Evolutionary conservation across 2,797 vertebrate species (phyloP).

Genomic region (Sebastes minor): DNA sequence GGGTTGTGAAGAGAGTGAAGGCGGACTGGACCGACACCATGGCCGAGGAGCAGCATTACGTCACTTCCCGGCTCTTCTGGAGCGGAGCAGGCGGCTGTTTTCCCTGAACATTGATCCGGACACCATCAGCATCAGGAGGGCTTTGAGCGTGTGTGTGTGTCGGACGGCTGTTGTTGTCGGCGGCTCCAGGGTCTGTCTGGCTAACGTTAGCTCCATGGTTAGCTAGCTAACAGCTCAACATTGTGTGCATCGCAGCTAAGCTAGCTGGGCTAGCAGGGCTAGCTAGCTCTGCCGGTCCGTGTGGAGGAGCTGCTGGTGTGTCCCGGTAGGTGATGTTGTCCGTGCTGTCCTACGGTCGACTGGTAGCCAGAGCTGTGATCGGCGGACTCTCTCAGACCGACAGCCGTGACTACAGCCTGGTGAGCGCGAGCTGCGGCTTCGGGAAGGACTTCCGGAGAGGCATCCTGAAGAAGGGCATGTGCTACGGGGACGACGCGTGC

Average conservation of each 20-base stretch:
- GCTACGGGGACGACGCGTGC: slow-evolving; percentile 97
- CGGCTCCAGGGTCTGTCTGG: background rate
- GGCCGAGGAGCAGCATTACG: too few relatives aligned
- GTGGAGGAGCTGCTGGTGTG: slow-evolving; percentile 58
- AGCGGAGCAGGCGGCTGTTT: background rate
- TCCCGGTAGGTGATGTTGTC: slow-evolving; percentile 90
- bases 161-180: slow-evolving; percentile 17
- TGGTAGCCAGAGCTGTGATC: slow-evolving; percentile 96
- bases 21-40: too few relatives aligned
- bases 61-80: too few relatives aligned
- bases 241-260: slow-evolving; percentile 37
- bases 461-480: slow-evolving; percentile 97
- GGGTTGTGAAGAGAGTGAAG: too few relatives aligned
- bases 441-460: slow-evolving; percentile 97
- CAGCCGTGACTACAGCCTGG: slow-evolving; percentile 95
- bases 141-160: slow-evolving; percentile 22
- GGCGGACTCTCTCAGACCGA: slow-evolving; percentile 98
- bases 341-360: slow-evolving; percentile 91
- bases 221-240: slow-evolving; percentile 17
- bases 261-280: slow-evolving; percentile 60
- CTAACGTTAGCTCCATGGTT: background rate
- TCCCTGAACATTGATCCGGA: background rate
- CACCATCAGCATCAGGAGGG: too few relatives aligned
- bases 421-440: slow-evolving; percentile 97
- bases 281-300: slow-evolving; percentile 41